Base-by-base conservation (phyloP, 2,888 invertebrate genomes). In the Drosophila picticornis region DNA sequence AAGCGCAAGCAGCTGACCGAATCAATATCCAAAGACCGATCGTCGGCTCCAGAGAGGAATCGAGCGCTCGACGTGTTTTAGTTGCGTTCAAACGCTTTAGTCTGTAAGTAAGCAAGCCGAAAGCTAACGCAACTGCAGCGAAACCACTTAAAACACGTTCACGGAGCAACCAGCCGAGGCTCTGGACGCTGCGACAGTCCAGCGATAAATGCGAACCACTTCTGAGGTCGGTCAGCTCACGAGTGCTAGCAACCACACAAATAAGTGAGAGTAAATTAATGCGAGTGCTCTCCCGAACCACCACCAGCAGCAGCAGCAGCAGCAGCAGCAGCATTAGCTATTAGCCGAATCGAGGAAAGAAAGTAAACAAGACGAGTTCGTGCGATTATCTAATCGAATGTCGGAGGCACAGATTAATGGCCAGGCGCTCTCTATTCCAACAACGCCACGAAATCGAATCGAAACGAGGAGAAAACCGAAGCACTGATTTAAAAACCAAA, bases 31-130 rank as follows among this genome's bases (percentile, higher is more conserved):
- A 22, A 38, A 56, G 25, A 31, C 22, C 75, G 67, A 72, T 62
- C 72, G 64, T 58, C 57, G 72, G 55, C 72, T 64, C 61, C 81
- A 73, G 88, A 85, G 88, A 88, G 88, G 74, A 88, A 77, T 72
- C 77, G 72, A 64, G 75, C 77, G 60, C 72, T 71, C 79, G 82
- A 80, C 83, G 81, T 73, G 80, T 81, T 89, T 90, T 87, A 90
- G 90, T 90, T 77, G 90, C 90, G 88, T 90, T 80, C 83, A 84
- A 86, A 84, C 90, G 88, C 86, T 90, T 90, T 89, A 90, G 89
- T 90, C 86, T 86, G 86, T 87, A 88, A 90, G 90, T 86, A 77
- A 80, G 60, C 83, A 65, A 79, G 65, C 70, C 75, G 72, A 77
- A 64, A 75, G 81, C 78, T 78, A 84, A 73, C 86, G 84, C 83